Evolutionary conservation across 2,888 invertebrate species (phyloP).

Genomic region (Dione vanillae): DNA sequence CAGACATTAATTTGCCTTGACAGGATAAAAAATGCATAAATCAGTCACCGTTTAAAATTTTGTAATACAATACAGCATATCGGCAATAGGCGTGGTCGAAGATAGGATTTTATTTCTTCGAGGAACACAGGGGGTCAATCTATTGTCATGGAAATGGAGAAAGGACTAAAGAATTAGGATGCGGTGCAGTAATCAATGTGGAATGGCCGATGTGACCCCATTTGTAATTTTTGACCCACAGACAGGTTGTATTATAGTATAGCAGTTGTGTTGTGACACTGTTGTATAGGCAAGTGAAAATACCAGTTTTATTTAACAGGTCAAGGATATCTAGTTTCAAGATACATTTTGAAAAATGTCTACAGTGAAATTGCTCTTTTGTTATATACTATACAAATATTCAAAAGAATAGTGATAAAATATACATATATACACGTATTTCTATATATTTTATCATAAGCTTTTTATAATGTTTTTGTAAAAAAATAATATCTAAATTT

Average conservation of each 20-base stretch:
- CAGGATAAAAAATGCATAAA: constrained; percentile 50
- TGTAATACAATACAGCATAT: constrained; percentile 55
- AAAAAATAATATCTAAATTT: constrained; percentile 34
- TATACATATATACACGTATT: too few species aligned
- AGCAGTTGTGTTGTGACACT: constrained; percentile 52
- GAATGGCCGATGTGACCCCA: constrained; percentile 52
- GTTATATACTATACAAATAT: too few species aligned
- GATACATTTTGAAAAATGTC: constrained; percentile 2
- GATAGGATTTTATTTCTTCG: constrained; percentile 60
- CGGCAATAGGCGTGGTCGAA: constrained; percentile 58
- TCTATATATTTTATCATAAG: too few species aligned
- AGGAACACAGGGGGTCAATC: constrained; percentile 63
- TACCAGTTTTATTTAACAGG: constrained; percentile 42
- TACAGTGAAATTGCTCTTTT: too few species aligned
- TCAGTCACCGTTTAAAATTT: constrained; percentile 55
- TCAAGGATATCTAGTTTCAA: constrained; percentile 46
- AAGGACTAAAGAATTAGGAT: constrained; percentile 57
- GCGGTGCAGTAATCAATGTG: constrained; percentile 65
- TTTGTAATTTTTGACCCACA: constrained; percentile 68
- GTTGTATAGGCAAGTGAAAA: constrained; percentile 41
- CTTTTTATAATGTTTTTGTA: too few species aligned
- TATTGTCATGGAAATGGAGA: constrained; percentile 69
- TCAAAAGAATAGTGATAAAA: too few species aligned
- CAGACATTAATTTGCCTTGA: constrained; percentile 31
- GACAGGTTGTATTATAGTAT: constrained; percentile 67